phyloP scores from a whole-genome alignment of 2,888 invertebrate species.

The Trachelus tabidus region DNA sequence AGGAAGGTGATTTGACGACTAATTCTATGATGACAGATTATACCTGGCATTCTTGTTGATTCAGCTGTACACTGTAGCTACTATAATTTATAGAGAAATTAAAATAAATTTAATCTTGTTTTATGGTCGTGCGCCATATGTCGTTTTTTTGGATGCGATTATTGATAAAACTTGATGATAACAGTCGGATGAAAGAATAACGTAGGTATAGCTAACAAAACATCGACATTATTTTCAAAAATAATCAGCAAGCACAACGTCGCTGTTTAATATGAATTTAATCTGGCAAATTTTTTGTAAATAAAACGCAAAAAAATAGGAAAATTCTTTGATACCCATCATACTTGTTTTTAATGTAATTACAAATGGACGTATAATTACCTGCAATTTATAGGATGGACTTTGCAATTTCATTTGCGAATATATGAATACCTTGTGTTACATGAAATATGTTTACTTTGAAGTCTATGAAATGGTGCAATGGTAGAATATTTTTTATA shows the following conservation, averaged over 20 bases:
- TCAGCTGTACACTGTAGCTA: not conserved
- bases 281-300: not conserved
- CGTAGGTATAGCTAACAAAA: not conserved
- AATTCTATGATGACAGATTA: not conserved
- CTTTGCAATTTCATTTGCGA: not conserved
- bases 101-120: not conserved
- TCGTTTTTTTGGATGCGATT: not conserved
- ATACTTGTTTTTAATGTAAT: not conserved
- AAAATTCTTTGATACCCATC: not conserved
- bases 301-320: not conserved
- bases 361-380: not conserved
- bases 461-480: not conserved
- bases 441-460: not conserved
- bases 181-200: not conserved
- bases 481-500: not conserved
- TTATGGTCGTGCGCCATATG: not conserved
- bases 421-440: not conserved
- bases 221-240: not conserved
- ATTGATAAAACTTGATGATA: not conserved
- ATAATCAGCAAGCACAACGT: not conserved
- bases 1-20: not conserved
- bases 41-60: not conserved
- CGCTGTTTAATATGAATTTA: not conserved
- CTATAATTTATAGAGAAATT: not conserved
- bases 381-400: not conserved